Percentiles rank a stretch among this genome's conserved stretches.
Conservation (phyloP, 92 coral and sea anemone species). For the Blastomussa wellsi region DNA sequence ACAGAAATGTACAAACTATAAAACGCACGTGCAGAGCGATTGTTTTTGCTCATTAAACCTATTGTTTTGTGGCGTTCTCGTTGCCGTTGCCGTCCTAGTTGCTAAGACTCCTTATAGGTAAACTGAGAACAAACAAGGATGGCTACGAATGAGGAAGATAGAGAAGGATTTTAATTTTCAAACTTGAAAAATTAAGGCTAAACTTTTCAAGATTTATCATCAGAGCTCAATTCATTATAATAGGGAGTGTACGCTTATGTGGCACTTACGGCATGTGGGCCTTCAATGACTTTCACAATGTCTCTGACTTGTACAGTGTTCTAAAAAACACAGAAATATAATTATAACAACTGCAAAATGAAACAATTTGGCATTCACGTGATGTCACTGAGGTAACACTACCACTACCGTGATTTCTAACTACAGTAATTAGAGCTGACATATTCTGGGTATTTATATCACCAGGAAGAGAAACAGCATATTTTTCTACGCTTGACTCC, state of each 20-base stretch:
- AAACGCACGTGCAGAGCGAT: no score
- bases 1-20: no score
- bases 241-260: neutral
- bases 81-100: no score
- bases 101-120: no score
- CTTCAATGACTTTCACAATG: constrained; percentile 92
- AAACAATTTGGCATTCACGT: neutral
- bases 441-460: neutral
- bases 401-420: neutral
- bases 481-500: neutral
- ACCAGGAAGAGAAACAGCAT: neutral
- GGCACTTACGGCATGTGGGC: constrained; percentile 86
- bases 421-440: neutral
- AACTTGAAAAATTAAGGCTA: no score
- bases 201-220: no score
- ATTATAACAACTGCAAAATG: neutral
- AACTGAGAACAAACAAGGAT: no score
- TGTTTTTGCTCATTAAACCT: no score
- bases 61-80: no score
- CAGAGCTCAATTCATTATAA: no score
- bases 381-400: neutral
- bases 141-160: no score
- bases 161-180: no score
- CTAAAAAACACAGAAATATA: constrained; percentile 36
- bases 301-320: constrained; percentile 94